Evolutionary conservation across 2,888 invertebrate species (phyloP).

Genomic region (Melitaea athalia): DNA sequence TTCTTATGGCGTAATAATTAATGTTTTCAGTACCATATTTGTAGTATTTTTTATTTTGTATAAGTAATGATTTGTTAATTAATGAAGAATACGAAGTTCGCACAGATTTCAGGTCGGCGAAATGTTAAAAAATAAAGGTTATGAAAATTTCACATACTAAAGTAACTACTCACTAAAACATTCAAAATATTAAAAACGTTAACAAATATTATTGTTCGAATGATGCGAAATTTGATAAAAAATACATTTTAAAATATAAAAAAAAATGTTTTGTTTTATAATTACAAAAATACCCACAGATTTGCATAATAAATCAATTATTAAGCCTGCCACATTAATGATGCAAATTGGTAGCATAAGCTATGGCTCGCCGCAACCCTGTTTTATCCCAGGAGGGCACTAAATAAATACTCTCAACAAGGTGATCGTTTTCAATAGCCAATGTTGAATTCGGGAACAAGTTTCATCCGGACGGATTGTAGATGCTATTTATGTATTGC

Average conservation of each 20-base stretch:
- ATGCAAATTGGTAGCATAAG: slow-evolving; percentile 75
- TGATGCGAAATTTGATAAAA: not conserved
- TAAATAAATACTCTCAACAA: slow-evolving; percentile 62
- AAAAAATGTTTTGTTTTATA: not conserved
- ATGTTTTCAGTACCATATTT: no score
- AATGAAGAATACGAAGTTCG: no score
- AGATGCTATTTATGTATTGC: slow-evolving; percentile 25
- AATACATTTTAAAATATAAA: not conserved
- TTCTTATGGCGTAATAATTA: no score
- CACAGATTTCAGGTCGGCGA: no score
- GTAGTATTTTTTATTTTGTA: no score
- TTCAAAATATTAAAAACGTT: no score
- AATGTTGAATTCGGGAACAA: slow-evolving; percentile 52
- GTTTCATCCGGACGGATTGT: slow-evolving; percentile 40
- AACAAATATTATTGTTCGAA: no score
- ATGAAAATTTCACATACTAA: no score
- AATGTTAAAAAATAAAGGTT: no score
- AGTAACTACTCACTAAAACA: no score
- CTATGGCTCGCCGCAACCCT: slow-evolving; percentile 61
- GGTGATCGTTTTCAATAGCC: slow-evolving; percentile 59
- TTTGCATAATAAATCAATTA: slow-evolving; percentile 74
- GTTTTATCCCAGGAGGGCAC: slow-evolving; percentile 58
- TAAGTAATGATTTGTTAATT: no score
- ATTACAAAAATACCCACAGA: slow-evolving; percentile 40
- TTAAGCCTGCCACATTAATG: slow-evolving; percentile 62